Conservation (phyloP, 1,140 invertebrate species). For the Drosophila nasuta region DNA sequence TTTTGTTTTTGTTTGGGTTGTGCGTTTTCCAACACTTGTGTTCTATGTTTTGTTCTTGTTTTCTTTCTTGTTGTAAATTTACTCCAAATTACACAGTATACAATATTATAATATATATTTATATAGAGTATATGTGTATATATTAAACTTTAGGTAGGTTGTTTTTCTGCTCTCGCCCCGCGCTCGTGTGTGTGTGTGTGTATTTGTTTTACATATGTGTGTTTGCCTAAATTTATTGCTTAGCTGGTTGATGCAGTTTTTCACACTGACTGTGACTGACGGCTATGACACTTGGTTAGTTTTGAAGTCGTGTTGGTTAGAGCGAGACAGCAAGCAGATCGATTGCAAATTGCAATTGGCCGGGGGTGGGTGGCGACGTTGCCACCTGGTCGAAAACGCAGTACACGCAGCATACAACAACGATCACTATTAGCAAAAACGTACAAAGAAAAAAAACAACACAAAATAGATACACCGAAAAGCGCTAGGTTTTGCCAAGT, state of each 20-base stretch:
- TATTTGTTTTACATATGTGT: conserved; percentile 13
- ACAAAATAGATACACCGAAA: conserved; percentile 44
- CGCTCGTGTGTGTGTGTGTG: conserved; percentile 18
- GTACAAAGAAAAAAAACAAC: conserved; percentile 3
- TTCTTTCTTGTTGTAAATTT: conserved; percentile 42
- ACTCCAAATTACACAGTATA: conserved; percentile 50
- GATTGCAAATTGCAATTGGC: neutral
- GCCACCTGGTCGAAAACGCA: conserved; percentile 40
- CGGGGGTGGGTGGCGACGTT: conserved; percentile 1
- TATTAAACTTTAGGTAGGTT: conserved; percentile 76
- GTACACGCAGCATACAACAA: conserved; percentile 30
- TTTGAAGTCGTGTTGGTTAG: conserved; percentile 13
- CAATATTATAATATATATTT: conserved; percentile 33
- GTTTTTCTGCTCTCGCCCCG: conserved; percentile 43
- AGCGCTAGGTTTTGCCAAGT: conserved; percentile 50
- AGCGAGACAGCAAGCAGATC: conserved; percentile 33
- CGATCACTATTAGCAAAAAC: conserved; percentile 30
- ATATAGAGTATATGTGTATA: neutral
- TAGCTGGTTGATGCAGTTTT: conserved; percentile 24
- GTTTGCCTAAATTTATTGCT: conserved; percentile 48
- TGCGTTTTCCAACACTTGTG: conserved; percentile 31
- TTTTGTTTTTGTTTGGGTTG: conserved; percentile 19
- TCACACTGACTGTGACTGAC: conserved; percentile 3
- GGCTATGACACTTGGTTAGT: conserved; percentile 42
- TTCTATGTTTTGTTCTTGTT: conserved; percentile 3